Conservation (phyloP, 2,797 vertebrate genomes). For the Pristis pectinata region DNA sequence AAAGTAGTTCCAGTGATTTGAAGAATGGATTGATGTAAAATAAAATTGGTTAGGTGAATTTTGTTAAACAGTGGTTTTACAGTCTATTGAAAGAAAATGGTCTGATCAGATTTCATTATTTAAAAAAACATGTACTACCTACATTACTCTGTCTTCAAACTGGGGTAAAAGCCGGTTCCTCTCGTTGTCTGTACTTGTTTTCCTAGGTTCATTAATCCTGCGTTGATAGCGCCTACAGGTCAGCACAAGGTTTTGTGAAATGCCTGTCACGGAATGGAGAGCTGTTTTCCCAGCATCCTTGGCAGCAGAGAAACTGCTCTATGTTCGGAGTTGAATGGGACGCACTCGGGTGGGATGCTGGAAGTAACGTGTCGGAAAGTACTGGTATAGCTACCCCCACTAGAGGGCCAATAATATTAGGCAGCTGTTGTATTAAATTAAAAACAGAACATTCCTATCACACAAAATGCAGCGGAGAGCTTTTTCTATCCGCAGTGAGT, state of each 20-base stretch:
- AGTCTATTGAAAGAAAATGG: too few species aligned
- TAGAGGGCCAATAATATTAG: neutral
- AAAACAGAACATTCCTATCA: neutral
- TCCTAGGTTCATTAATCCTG: too few species aligned
- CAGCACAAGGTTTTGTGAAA: neutral
- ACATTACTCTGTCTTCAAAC: neutral
- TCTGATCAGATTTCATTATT: too few species aligned
- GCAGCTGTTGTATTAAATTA: neutral
- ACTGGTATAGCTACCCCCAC: neutral
- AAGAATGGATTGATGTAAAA: too few species aligned
- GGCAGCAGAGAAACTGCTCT: neutral
- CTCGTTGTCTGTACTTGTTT: too few species aligned
- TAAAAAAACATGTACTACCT: too few species aligned
- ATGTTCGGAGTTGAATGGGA: neutral
- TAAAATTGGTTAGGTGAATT: too few species aligned
- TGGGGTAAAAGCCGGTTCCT: neutral
- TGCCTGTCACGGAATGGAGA: neutral
- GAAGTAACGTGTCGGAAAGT: neutral
- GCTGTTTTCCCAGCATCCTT: neutral
- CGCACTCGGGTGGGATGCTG: neutral
- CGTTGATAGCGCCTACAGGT: neutral
- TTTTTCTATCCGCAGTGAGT: neutral
- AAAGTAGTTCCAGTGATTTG: too few species aligned
- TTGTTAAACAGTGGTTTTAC: too few species aligned
- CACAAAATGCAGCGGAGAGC: neutral